These are phyloP conservation scores for Eueremaeus valkanovi DNA, from an alignment of 2,888 invertebrate genomes.

Conservation along the genomic window DNA sequence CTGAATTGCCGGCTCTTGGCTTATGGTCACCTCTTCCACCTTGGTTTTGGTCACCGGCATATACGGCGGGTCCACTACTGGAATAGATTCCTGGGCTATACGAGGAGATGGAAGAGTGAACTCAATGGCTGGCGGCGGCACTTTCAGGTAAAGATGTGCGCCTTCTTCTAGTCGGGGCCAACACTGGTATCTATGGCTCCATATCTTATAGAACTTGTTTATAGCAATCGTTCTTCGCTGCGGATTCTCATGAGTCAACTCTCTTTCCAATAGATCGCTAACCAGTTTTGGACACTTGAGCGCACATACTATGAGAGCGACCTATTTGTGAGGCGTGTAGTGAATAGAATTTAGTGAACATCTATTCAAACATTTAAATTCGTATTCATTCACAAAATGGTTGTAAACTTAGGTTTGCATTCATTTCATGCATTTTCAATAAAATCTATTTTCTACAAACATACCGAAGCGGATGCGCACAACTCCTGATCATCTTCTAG, in stretches of 20 bases:
- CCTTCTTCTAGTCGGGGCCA: conserved; percentile 99
- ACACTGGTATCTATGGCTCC: conserved; percentile 95
- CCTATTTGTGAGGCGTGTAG: too few relatives aligned
- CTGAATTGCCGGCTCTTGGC: conserved; percentile 86
- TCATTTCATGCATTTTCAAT: too few relatives aligned
- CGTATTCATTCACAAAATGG: too few relatives aligned
- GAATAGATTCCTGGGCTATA: conserved; percentile 89
- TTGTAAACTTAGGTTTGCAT: too few relatives aligned
- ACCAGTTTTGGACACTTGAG: conserved; percentile 87
- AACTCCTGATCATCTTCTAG: conserved; percentile 74
- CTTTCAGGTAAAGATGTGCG: conserved; percentile 91
- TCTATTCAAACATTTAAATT: too few relatives aligned
- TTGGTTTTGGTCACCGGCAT: conserved; percentile 96
- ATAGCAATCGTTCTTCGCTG: conserved; percentile 76
- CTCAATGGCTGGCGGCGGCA: conserved; percentile 97
- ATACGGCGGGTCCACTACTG: conserved; percentile 98
- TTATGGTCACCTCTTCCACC: conserved; percentile 96
- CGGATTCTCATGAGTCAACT: conserved; percentile 78
- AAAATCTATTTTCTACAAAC: too few relatives aligned
- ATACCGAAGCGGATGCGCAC: conserved; percentile 62
- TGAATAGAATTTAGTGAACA: too few relatives aligned
- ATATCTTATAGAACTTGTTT: conserved; percentile 70
- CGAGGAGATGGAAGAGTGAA: conserved; percentile 98
- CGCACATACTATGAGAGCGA: conserved; percentile 85
- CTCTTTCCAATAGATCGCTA: conserved; percentile 79